phyloP scores from a whole-genome alignment of 2,888 invertebrate species.

The Diadromus collaris region DNA sequence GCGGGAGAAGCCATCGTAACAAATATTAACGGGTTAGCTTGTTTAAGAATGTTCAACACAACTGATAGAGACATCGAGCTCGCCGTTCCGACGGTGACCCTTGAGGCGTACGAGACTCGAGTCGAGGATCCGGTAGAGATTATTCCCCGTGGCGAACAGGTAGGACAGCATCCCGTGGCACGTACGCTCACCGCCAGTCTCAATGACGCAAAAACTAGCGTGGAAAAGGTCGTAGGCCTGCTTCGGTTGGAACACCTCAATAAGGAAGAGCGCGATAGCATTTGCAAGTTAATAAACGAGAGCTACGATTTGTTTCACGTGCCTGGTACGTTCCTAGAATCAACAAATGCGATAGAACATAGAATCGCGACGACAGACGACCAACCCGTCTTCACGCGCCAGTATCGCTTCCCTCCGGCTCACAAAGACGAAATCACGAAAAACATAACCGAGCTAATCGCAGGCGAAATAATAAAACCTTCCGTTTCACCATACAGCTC shows the following conservation, averaged over 20 bases:
- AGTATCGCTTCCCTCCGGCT: conserved; percentile 30
- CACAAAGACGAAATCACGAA: conserved; percentile 37
- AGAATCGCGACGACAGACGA: conserved; percentile 19
- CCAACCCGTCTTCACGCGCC: conserved; percentile 22
- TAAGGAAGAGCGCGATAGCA: background rate
- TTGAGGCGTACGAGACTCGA: background rate
- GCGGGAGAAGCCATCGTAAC: background rate
- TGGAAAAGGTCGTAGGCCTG: background rate
- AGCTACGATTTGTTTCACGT: conserved; percentile 1
- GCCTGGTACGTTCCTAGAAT: background rate
- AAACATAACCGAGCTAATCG: background rate
- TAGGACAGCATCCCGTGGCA: too few relatives aligned
- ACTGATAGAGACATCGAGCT: background rate
- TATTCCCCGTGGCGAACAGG: too few relatives aligned
- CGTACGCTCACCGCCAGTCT: too few relatives aligned
- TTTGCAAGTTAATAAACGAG: background rate
- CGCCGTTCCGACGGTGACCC: background rate
- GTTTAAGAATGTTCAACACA: background rate
- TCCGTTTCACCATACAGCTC: conserved; percentile 23
- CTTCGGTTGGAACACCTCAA: conserved; percentile 19
- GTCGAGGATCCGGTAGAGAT: background rate
- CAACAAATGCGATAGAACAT: conserved; percentile 12
- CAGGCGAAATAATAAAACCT: background rate
- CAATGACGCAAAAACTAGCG: too few relatives aligned
- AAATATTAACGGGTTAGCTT: background rate